Evolutionary conservation across 2,797 vertebrate species (phyloP), one percentile per base, ranked within the genome.

Genomic region (Decapterus maruadsi): DNA sequence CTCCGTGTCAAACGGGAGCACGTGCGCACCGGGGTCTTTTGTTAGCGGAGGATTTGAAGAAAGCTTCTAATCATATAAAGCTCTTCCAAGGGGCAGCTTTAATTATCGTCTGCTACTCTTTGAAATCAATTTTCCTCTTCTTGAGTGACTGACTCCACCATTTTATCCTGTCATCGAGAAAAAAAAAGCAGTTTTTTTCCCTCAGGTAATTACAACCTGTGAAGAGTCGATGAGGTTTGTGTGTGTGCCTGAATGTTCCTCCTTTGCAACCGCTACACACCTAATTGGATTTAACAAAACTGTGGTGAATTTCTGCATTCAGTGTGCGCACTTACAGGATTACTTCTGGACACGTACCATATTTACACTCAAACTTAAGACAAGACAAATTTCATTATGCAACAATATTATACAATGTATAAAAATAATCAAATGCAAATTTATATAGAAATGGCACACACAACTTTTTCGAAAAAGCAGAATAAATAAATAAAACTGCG

Each of bases 71-170:
- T 78, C 45, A 54, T 60, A 20, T 29, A 68, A 81, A 80, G n/a
- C 1, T 4, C 26, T 48, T 74, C 72, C 65, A 68, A 14, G 58
- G 60, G 50, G 67, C 63, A 51, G 46, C 11, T 68, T 78, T 77
- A 75, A 81, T 86, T 84, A 67, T 69, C 2, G 1, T 50, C 45
- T 56, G 80, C 73, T 46, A 16, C 5, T 26, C 58, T 43, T 75
- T 72, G n/a, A 72, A 81, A 81, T 77, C 8, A 48, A 81, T 87
- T 79, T 84, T 68, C 36, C 26, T 68, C 29, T 69, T 57, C 34
- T 55, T 12, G 10, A 42, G 4, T 56, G 40, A 64, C 69, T 68
- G 38, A 75, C 57, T 79, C n/a, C 38, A 67, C 10, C 3, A 38
- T 75, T 85, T 68, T 34, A 51, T 78, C 8, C 36, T 6, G 42